Conservation (phyloP, 2,113 vertebrate species). For the Beaufortia kweichowensis region DNA sequence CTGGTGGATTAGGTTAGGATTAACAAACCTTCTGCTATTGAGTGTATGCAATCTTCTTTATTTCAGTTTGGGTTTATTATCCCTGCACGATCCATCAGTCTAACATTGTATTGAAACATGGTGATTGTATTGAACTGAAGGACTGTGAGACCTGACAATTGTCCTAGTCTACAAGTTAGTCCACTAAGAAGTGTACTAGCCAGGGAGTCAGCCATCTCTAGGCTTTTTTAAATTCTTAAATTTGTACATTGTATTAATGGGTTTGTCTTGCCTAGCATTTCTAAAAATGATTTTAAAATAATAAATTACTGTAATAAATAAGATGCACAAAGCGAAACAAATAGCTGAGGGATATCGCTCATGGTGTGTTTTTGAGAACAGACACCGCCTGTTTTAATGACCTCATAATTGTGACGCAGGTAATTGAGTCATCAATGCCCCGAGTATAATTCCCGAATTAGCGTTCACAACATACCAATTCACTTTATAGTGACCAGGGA, state of each 20-base stretch:
- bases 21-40: background rate
- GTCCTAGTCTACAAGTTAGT: background rate
- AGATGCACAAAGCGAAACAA: background rate
- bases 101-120: no score
- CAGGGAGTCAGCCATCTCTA: background rate
- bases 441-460: background rate
- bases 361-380: background rate
- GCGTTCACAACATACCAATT: background rate
- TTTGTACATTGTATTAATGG: no score
- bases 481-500: background rate
- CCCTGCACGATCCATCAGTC: background rate
- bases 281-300: no score
- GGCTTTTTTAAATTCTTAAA: background rate
- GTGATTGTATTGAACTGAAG: background rate
- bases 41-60: background rate
- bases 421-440: constrained; percentile 1
- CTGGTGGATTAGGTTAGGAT: constrained; percentile 1
- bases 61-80: background rate
- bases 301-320: no score
- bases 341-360: background rate
- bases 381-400: background rate
- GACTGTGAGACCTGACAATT: background rate
- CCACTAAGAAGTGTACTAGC: background rate
- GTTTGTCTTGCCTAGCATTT: no score
- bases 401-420: no score